Evolutionary conservation across 1,140 invertebrate genomes (phyloP).

Genomic region (Kradibia gibbosae): DNA sequence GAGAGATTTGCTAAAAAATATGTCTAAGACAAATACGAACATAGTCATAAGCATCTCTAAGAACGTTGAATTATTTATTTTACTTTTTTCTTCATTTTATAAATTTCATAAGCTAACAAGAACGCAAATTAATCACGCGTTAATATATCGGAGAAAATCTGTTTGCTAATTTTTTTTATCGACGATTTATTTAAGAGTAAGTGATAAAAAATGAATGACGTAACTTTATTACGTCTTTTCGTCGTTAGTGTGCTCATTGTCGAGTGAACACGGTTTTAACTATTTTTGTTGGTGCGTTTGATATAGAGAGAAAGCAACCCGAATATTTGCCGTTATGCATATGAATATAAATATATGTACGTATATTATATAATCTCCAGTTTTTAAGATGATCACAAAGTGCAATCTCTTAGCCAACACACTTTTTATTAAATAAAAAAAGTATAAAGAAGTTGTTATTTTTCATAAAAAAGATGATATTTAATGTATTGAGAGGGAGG

Average conservation of each 20-base stretch:
- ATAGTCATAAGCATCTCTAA: constrained; percentile 42
- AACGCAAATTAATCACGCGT: not conserved
- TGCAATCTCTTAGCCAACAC: constrained; percentile 73
- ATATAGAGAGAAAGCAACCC: constrained; percentile 40
- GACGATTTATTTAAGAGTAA: constrained; percentile 12
- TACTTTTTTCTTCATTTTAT: constrained; percentile 10
- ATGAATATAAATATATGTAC: constrained; percentile 56
- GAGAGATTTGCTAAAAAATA: constrained; percentile 53
- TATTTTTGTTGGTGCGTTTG: constrained; percentile 35
- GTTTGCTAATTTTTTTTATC: constrained; percentile 4
- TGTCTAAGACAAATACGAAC: constrained; percentile 52
- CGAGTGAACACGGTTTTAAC: constrained; percentile 39
- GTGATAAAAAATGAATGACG: not conserved
- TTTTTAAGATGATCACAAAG: constrained; percentile 73
- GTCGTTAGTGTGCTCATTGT: constrained; percentile 13
- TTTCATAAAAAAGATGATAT: constrained; percentile 69
- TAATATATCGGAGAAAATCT: constrained; percentile 10
- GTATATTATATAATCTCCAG: constrained; percentile 63
- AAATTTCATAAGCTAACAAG: not conserved
- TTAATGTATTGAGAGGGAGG: constrained; percentile 64
- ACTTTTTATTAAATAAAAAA: constrained; percentile 68
- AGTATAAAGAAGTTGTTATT: constrained; percentile 72
- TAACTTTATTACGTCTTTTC: constrained; percentile 1
- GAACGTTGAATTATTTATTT: constrained; percentile 40
- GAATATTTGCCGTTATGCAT: constrained; percentile 49